Conservation (phyloP, 2,797 vertebrate genomes). For the Muraenolepis orangiensis region DNA sequence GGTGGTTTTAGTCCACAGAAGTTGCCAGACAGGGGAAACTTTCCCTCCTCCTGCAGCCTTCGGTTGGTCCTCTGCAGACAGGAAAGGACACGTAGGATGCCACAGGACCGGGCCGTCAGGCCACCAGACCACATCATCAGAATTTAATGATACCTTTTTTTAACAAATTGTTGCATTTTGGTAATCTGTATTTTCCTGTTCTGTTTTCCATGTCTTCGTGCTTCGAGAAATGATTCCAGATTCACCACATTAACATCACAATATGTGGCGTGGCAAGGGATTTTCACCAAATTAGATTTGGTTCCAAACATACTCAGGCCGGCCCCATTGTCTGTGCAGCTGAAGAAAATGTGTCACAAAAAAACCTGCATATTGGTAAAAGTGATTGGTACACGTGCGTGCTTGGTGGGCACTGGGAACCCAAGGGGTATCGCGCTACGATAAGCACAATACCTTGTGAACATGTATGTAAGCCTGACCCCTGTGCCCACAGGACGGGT, state of each 20-base stretch:
- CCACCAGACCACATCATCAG: no score
- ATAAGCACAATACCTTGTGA: constrained; percentile 37
- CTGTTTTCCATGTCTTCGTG: neutral
- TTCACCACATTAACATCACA: neutral
- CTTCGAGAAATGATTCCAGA: neutral
- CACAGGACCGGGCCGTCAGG: no score
- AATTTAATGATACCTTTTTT: no score
- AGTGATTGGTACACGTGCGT: neutral
- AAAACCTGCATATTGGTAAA: neutral
- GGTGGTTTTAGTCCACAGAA: constrained; percentile 69
- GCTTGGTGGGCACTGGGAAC: constrained; percentile 19
- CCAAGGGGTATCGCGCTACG: constrained; percentile 21
- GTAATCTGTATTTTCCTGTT: neutral
- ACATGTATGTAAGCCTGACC: constrained; percentile 52
- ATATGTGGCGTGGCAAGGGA: neutral
- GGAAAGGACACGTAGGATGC: neutral
- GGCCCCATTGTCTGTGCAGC: neutral
- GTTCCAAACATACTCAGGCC: no score
- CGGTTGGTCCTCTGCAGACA: neutral
- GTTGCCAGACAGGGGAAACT: constrained; percentile 40
- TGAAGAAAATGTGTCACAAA: neutral
- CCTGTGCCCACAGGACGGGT: constrained; percentile 64
- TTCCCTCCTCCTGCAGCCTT: constrained; percentile 22
- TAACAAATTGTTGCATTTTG: neutral
- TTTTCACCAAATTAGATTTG: neutral